phyloP scores from a whole-genome alignment of 2,113 vertebrate species.

The Zapornia atra region DNA sequence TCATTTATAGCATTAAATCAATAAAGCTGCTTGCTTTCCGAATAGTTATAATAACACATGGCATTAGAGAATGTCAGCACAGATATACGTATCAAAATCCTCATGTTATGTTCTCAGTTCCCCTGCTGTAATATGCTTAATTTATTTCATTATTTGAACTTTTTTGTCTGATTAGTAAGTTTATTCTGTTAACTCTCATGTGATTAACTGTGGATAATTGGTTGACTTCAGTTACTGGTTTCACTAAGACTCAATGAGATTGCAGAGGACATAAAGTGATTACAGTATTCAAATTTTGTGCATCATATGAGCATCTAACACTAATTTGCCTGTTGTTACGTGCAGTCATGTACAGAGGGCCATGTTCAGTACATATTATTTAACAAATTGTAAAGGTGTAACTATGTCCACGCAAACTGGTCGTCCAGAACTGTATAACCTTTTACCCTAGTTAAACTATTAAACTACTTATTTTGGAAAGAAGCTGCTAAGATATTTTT shows the following conservation, averaged over 20 bases:
- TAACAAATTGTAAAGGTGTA: neutral
- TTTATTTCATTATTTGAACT: neutral
- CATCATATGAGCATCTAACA: neutral
- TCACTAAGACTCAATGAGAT: neutral
- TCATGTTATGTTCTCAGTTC: neutral
- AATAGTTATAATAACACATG: neutral
- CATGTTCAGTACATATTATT: neutral
- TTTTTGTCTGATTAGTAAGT: neutral
- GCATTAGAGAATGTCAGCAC: neutral
- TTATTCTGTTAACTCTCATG: neutral
- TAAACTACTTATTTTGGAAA: neutral
- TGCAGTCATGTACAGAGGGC: neutral
- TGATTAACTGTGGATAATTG: neutral
- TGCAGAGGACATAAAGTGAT: neutral
- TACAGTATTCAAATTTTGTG: neutral
- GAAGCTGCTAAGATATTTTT: neutral
- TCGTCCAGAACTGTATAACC: neutral
- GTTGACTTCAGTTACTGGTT: neutral
- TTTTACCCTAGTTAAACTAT: neutral
- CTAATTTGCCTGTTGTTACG: neutral
- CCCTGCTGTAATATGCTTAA: neutral
- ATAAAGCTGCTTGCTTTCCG: neutral
- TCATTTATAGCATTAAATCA: neutral
- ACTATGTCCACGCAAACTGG: neutral
- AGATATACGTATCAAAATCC: neutral